Base-by-base conservation (phyloP, 2,888 invertebrate species). In the Aleiodes testaceus region DNA sequence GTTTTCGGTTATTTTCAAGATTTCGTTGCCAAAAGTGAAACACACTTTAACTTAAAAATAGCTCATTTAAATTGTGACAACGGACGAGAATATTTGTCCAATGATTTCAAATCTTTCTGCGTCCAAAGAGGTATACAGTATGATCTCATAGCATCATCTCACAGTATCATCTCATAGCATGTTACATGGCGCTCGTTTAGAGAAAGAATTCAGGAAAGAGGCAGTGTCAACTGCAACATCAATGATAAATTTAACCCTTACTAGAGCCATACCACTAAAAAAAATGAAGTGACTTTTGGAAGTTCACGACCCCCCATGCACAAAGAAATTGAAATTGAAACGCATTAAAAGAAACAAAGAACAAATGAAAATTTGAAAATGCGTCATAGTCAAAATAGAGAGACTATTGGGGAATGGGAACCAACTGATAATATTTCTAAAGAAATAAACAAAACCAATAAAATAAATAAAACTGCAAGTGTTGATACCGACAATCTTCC, bases 41-140 rank as follows among this genome's bases (percentile, higher is more conserved):
- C 70, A 14, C 72, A 75, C 59, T 75, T 75, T 44, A 65, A 75
- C 69, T 76, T 22, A 63, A 30, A 47, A 68, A 9, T 72, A n/a
- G 63, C 53, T 7, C 20, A 66, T 50, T 70, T 72, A 63, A 64
- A 71, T 63, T 68, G 65, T 61, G 74, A 72, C 61, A 75, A 73
- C 64, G 63, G 65, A n/a, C 12, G 59, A 7, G 68, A 68, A 59
- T 68, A 68, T 59, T 26, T 55, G 9, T 68, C 68, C 0, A 72
- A 63, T 72, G 63, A 72, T 52, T 61, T 68, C 14, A 68, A 72
- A 61, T 14, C 14, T n/a, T 68, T 55, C 47, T 59, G 59, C 44
- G 50, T 44, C 7, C 11, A 53, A 47, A 72, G 45, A n/a, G 64
- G 47, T 14, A 59, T 67, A 14, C 42, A 52, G 14, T 68, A 68